Conservation (phyloP, 2,113 vertebrate species). For the Chiloscyllium plagiosum region DNA sequence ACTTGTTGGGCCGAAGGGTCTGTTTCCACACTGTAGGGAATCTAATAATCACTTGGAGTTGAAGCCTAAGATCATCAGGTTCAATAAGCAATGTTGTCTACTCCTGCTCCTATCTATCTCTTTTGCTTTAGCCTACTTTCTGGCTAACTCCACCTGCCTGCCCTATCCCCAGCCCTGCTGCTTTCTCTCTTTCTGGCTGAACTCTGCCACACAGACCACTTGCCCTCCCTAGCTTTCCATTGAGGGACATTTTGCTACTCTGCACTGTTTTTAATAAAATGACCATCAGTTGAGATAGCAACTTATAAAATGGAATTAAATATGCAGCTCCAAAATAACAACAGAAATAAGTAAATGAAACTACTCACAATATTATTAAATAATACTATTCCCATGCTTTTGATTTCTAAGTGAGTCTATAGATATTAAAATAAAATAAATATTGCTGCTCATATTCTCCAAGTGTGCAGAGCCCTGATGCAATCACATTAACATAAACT, state of each 20-base stretch:
- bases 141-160: not conserved
- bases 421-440: slow-evolving; percentile 8
- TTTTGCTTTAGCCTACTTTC: too few relatives aligned
- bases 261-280: not conserved
- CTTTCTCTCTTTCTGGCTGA: not conserved
- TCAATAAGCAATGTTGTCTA: too few relatives aligned
- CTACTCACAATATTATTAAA: not conserved
- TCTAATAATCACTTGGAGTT: too few relatives aligned
- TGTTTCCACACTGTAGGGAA: too few relatives aligned
- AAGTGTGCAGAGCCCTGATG: not conserved
- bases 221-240: not conserved
- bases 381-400: not conserved
- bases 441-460: not conserved
- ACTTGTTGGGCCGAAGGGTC: too few relatives aligned
- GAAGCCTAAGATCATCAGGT: too few relatives aligned
- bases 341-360: slow-evolving; percentile 18
- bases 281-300: not conserved
- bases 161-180: not conserved
- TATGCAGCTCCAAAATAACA: not conserved
- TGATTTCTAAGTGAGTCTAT: not conserved
- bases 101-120: too few relatives aligned
- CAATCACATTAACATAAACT: slow-evolving; percentile 9
- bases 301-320: not conserved
- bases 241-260: not conserved
- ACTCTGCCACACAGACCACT: not conserved